Base-by-base conservation (phyloP, 1,140 invertebrate species). In the Heliconius congener region DNA sequence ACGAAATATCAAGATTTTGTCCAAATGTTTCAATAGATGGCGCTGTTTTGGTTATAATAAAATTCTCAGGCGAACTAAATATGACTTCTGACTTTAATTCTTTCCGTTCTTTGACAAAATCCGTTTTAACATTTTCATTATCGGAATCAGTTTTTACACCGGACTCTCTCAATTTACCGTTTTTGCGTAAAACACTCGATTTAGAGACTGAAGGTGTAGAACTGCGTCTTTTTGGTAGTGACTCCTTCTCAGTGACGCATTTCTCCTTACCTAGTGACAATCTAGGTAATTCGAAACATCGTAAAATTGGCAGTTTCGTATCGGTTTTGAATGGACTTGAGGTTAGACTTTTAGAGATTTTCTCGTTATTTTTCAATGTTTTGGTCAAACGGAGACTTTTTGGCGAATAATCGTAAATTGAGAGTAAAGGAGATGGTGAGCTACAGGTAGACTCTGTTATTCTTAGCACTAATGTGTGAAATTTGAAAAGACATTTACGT, bases 1-100 rank as follows among this genome's bases (percentile, higher is more conserved):
- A 85, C 4, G 87, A 86, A 16, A 83, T 85, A 50, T 86, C 87
- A 87, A 84, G 57, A 82, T 90, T 90, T 80, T 88, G 90, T 34
- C 81, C 50, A 18, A 92, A 86, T 18, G 77, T 77, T 77, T 92
- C 91, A 3, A 85, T 57, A 84, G 91, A 93, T 82, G 93, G 93
- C 85, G 93, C 91, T 76, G 91, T 93, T 81, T 91, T 91, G 4
- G 88, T 91, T 73, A 94, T 91, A 37, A 92, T 73, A 27, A 94
- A 85, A 85, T 90, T 93, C 9, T 90, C 87, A 0, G 90, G 87
- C 9, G 91, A 89, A 30, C 85, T 85, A 46, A 89, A 91, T 1
- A 94, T 71, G 1, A 92, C 77, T 18, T 90, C 88, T 0, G 88
- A 80, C 3, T 86, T 46, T 77, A 76, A 37, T 18, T 19, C 60